These are phyloP conservation scores for Vesta saturnalis DNA, from an alignment of 2,888 invertebrate genomes.

Conservation along the genomic window DNA sequence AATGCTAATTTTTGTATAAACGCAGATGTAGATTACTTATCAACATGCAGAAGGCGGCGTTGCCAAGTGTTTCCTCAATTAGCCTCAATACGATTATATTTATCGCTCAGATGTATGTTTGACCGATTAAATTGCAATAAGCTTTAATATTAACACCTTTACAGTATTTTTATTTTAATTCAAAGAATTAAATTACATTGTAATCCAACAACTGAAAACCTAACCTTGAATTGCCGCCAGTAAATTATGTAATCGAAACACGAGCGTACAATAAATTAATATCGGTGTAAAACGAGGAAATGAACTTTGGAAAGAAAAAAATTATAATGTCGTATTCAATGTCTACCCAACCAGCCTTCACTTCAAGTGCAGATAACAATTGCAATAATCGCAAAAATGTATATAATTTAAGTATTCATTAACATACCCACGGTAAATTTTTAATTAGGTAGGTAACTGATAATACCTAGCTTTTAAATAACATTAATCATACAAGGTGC, in stretches of 20 bases:
- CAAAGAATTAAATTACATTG: no score
- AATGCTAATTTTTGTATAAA: background rate
- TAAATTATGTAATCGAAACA: background rate
- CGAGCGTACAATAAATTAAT: no score
- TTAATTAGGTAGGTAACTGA: background rate
- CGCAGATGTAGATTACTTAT: no score
- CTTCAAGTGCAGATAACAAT: background rate
- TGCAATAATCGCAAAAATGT: background rate
- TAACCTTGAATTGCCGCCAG: background rate
- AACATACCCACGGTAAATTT: background rate
- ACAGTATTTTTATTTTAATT: background rate
- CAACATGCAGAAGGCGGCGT: background rate
- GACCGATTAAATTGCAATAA: background rate
- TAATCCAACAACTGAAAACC: no score
- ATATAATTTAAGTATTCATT: background rate
- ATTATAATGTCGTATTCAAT: no score
- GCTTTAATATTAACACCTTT: background rate
- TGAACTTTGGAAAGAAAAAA: background rate
- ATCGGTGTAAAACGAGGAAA: background rate
- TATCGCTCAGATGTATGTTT: no score
- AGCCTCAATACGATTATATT: no score
- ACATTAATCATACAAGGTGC: background rate
- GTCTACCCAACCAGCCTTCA: background rate
- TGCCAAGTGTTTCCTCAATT: no score
- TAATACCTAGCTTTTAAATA: no score